Conservation (phyloP, 2,113 vertebrate genomes). For the Glaucidium brasilianum region DNA sequence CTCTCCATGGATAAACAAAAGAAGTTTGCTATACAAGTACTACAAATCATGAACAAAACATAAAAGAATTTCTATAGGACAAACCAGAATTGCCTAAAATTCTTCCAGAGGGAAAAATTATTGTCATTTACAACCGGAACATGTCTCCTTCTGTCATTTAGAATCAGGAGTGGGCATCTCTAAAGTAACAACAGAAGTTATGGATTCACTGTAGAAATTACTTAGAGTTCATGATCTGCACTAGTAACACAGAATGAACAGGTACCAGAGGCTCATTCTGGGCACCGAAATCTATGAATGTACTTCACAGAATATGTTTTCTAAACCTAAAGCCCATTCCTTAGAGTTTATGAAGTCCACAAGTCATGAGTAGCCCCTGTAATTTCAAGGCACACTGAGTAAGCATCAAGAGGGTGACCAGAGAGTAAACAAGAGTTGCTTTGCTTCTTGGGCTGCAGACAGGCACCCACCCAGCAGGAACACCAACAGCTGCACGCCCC, state of each 20-base stretch:
- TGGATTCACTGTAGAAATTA: not conserved
- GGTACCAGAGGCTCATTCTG: not conserved
- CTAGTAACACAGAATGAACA: not conserved
- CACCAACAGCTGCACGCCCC: not conserved
- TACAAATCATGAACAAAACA: not conserved
- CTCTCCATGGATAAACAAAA: not conserved
- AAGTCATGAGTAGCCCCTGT: not conserved
- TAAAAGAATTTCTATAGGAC: not conserved
- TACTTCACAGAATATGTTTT: not conserved
- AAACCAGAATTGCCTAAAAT: not conserved
- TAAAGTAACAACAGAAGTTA: not conserved
- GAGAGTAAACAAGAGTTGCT: not conserved
- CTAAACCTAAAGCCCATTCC: not conserved
- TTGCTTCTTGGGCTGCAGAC: not conserved
- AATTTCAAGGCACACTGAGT: not conserved
- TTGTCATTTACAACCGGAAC: not conserved
- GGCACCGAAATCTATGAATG: not conserved
- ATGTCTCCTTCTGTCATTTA: not conserved
- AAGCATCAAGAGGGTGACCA: not conserved
- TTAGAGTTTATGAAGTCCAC: not conserved
- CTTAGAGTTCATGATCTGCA: not conserved
- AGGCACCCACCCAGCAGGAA: not conserved
- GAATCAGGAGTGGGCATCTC: not conserved
- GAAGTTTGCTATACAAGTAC: too few relatives aligned
- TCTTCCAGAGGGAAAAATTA: not conserved